These are phyloP conservation scores for Gadopsis marmoratus DNA, from an alignment of 2,797 vertebrate genomes.

Conservation along the genomic window DNA sequence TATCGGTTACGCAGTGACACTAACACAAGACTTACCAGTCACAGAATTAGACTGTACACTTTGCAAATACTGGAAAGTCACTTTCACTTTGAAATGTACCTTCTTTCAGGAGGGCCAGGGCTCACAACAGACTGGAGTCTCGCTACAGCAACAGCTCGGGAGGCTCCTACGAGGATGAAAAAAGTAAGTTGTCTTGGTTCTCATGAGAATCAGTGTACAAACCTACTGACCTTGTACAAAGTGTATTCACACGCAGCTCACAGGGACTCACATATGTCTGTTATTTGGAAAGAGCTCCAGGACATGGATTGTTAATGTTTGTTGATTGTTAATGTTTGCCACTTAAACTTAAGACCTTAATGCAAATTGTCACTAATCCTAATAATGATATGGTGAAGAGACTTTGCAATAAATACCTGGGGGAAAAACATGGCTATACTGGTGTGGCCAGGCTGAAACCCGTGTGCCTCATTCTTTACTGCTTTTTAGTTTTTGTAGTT, in stretches of 20 bases:
- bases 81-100: slow-evolving; percentile 17
- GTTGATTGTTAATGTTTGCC: slow-evolving; percentile 12
- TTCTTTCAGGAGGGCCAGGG: slow-evolving; percentile 87
- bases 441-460: not conserved
- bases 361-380: slow-evolving; percentile 14
- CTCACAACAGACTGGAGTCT: slow-evolving; percentile 96
- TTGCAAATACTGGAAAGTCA: slow-evolving; percentile 8
- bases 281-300: slow-evolving; percentile 32
- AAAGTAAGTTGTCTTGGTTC: slow-evolving; percentile 88
- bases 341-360: not conserved
- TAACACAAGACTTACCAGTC: slow-evolving; percentile 14
- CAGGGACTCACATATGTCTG: slow-evolving; percentile 23
- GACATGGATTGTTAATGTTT: slow-evolving; percentile 43
- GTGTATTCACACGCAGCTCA: slow-evolving; percentile 16
- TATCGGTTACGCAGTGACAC: not conserved
- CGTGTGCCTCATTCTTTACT: not conserved
- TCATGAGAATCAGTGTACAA: slow-evolving; percentile 17
- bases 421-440: not conserved
- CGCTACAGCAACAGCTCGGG: slow-evolving; percentile 99
- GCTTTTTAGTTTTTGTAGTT: not conserved
- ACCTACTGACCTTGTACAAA: not conserved
- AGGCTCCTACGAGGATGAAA: slow-evolving; percentile 98
- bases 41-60: not conserved
- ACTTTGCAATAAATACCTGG: not conserved
- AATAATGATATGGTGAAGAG: too few relatives aligned